phyloP scores from a whole-genome alignment of 2,797 vertebrate genomes.

The Echeneis naucrates region DNA sequence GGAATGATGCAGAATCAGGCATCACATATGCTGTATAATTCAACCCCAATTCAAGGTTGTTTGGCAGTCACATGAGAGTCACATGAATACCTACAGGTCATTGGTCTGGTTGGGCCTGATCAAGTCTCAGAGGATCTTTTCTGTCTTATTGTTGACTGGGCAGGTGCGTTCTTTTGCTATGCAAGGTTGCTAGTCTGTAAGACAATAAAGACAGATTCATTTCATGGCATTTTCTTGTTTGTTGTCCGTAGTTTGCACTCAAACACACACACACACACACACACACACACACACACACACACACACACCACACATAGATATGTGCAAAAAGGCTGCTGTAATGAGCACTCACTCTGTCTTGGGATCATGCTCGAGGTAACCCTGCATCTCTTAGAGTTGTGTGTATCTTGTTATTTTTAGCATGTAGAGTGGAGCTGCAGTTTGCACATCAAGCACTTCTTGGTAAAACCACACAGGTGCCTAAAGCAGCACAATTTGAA shows the following conservation, averaged over 20 bases:
- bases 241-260: not conserved
- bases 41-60: not conserved
- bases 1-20: not conserved
- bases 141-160: not conserved
- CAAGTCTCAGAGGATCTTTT: not conserved
- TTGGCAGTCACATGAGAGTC: not conserved
- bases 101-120: not conserved
- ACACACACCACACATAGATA: no score
- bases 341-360: not conserved
- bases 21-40: not conserved
- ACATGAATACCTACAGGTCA: not conserved
- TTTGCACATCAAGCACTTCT: not conserved
- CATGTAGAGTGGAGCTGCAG: not conserved
- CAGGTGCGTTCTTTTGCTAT: not conserved
- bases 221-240: not conserved
- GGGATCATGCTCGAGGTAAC: conserved; percentile 5
- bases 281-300: not conserved
- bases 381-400: conserved; percentile 8
- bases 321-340: not conserved
- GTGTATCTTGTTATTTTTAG: conserved; percentile 2
- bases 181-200: not conserved
- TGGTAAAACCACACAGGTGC: not conserved
- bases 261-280: not conserved
- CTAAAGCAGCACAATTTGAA: not conserved
- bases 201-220: not conserved